Conservation (phyloP, 1,140 invertebrate genomes). For the Pectinophora gossypiella region DNA sequence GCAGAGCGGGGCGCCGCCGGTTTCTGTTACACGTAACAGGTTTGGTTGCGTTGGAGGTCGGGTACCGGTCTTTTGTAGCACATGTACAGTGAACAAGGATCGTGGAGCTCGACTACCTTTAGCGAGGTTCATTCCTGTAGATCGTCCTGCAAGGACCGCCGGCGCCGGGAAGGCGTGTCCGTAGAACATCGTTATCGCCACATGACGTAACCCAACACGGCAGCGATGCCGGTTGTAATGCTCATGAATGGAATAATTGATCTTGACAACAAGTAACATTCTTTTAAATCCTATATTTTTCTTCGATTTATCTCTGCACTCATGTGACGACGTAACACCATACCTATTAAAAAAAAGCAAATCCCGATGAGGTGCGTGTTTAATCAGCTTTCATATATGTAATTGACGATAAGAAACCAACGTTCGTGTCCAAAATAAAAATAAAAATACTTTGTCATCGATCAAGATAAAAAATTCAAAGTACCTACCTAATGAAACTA, state of each 20-base stretch:
- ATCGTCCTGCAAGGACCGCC: slow-evolving; percentile 56
- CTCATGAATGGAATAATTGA: slow-evolving; percentile 14
- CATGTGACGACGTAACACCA: no score
- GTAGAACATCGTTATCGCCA: slow-evolving; percentile 51
- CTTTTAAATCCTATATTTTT: no score
- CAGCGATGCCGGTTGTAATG: slow-evolving; percentile 24
- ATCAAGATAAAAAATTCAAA: background rate
- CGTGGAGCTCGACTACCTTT: slow-evolving; percentile 44
- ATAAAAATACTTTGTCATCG: background rate
- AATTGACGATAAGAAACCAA: background rate
- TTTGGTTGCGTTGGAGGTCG: slow-evolving; percentile 67
- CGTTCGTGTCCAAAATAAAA: background rate
- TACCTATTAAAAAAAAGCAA: no score
- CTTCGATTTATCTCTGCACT: no score
- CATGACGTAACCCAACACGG: slow-evolving; percentile 63
- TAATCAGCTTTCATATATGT: background rate
- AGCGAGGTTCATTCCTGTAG: slow-evolving; percentile 45
- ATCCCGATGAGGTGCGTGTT: no score
- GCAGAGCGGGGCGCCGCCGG: slow-evolving; percentile 26
- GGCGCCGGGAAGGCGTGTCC: slow-evolving; percentile 69
- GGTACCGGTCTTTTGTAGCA: slow-evolving; percentile 58
- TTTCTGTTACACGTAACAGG: slow-evolving; percentile 67
- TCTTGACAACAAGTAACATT: no score
- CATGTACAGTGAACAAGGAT: slow-evolving; percentile 56
- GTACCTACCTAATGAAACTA: background rate